phyloP scores from a whole-genome alignment of 2,797 vertebrate species.

The Tamandua tetradactyla region DNA sequence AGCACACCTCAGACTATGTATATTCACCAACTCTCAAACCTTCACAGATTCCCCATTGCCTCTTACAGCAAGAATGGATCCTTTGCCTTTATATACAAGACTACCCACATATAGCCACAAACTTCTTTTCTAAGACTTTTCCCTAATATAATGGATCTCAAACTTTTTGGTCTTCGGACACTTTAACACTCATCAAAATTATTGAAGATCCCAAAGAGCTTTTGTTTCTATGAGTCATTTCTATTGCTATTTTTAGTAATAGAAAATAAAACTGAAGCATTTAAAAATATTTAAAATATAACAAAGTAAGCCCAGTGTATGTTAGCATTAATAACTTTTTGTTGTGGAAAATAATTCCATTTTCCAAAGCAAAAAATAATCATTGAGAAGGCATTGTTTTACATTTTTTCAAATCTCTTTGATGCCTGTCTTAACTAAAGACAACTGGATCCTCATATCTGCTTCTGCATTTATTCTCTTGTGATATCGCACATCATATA shows the following conservation, averaged over 20 bases:
- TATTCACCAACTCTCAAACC: neutral
- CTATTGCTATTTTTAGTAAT: neutral
- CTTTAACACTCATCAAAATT: neutral
- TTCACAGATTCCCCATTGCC: neutral
- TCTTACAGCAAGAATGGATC: neutral
- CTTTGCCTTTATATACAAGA: neutral
- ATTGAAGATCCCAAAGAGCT: neutral
- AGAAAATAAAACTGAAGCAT: neutral
- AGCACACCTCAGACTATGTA: neutral
- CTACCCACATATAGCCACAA: neutral
- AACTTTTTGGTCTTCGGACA: neutral
- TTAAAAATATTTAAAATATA: neutral
- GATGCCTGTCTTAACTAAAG: neutral
- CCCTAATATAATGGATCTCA: neutral
- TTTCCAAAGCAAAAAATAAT: neutral
- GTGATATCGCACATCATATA: neutral
- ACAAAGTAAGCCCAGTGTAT: neutral
- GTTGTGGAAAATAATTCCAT: neutral
- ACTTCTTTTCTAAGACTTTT: neutral
- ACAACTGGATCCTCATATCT: neutral
- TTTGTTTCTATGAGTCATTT: neutral
- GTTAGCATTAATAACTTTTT: neutral
- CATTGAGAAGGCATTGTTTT: neutral
- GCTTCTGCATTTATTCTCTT: neutral
- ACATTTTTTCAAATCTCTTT: neutral